A percentile compares a stretch with the other conserved stretches of the same genome.
Evolutionary conservation across 2,113 vertebrate species (phyloP).

Genomic region (Camelus dromedarius): DNA sequence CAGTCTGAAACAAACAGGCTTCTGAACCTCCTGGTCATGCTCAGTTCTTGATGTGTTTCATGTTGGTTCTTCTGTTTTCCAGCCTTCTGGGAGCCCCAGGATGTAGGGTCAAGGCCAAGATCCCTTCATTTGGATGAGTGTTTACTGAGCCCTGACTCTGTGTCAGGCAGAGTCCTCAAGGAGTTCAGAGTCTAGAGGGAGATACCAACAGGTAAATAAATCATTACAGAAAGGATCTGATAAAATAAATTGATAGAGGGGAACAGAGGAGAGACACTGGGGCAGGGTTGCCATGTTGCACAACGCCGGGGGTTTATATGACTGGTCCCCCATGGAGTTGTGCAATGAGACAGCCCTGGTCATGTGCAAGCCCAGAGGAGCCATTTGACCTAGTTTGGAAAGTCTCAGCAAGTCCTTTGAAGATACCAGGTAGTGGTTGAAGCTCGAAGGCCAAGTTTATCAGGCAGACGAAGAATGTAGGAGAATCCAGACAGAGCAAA

Average conservation of each 20-base stretch:
- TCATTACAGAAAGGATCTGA: slow-evolving; percentile 53
- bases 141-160: not conserved
- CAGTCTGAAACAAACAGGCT: not conserved
- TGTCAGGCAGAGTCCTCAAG: slow-evolving; percentile 45
- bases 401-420: not conserved
- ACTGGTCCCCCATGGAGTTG: not conserved
- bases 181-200: slow-evolving; percentile 75
- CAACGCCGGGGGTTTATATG: not conserved
- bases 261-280: not conserved
- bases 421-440: not conserved
- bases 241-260: slow-evolving; percentile 38
- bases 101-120: not conserved
- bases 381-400: not conserved
- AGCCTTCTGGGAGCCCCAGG: not conserved
- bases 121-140: not conserved
- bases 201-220: slow-evolving; percentile 35
- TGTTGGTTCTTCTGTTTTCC: slow-evolving; percentile 18
- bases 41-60: not conserved
- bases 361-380: not conserved
- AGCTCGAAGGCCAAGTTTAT: not conserved
- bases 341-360: not conserved
- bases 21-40: not conserved
- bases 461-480: not conserved
- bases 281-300: not conserved
- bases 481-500: not conserved